These are phyloP conservation scores for Otolemur crassicaudatus DNA, from an alignment of 2,797 vertebrate genomes.

Conservation along the genomic window DNA sequence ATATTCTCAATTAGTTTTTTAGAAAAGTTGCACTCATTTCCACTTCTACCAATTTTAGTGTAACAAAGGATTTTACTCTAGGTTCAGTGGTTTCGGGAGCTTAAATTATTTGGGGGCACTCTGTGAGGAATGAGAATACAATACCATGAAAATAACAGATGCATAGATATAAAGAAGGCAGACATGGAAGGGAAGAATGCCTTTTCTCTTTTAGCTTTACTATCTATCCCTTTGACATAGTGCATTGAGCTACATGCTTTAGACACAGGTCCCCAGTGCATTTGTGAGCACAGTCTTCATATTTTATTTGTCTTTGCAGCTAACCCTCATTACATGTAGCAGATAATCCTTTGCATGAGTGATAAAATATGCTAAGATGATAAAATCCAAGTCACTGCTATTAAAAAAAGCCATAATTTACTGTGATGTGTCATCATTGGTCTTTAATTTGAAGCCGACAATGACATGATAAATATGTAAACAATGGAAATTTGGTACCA, in stretches of 20 bases:
- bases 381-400: background rate
- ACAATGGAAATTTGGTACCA: background rate
- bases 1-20: background rate
- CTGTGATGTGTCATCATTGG: background rate
- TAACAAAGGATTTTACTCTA: background rate
- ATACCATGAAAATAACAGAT: background rate
- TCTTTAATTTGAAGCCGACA: background rate
- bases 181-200: background rate
- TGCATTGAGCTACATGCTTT: no score
- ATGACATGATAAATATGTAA: background rate
- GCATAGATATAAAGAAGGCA: background rate
- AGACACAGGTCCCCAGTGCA: background rate
- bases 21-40: background rate
- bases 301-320: background rate
- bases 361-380: constrained; percentile 6
- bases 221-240: background rate
- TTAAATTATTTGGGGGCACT: background rate
- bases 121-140: background rate
- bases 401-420: background rate
- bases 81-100: background rate
- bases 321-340: background rate
- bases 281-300: background rate
- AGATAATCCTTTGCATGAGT: background rate
- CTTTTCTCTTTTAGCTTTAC: background rate
- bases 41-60: background rate